These are phyloP conservation scores for Oscheius sp. DNA, from an alignment of 2,888 invertebrate species.

Conservation along the genomic window DNA sequence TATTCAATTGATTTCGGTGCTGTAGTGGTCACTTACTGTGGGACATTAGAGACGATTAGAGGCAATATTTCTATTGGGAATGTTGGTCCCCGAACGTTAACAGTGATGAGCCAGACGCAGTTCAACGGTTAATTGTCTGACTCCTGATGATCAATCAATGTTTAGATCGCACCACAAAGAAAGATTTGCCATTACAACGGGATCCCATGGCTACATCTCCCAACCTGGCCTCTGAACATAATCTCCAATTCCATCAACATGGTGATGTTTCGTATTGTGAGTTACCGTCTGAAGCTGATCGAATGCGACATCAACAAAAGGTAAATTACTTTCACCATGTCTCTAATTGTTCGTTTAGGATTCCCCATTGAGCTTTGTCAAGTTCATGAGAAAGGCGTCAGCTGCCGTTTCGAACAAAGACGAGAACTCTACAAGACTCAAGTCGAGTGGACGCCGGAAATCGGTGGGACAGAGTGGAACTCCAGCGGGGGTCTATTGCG, in stretches of 20 bases:
- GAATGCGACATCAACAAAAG: conserved; percentile 29
- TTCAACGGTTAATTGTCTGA: conserved; percentile 53
- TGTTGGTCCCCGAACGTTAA: conserved; percentile 59
- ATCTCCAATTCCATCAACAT: conserved; percentile 68
- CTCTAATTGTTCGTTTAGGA: conserved; percentile 40
- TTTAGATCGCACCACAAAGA: conserved; percentile 45
- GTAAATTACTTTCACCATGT: neutral
- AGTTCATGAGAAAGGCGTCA: conserved; percentile 57
- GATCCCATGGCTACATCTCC: conserved; percentile 44
- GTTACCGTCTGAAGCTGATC: conserved; percentile 62
- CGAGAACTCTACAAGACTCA: conserved; percentile 30
- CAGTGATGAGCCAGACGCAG: conserved; percentile 66
- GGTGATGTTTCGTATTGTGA: conserved; percentile 71
- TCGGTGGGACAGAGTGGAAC: conserved; percentile 43
- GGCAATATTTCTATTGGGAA: conserved; percentile 58
- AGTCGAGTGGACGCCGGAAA: conserved; percentile 43
- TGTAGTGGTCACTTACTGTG: conserved; percentile 45
- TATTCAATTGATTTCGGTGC: conserved; percentile 82
- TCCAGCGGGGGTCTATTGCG: conserved; percentile 44
- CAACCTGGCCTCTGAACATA: conserved; percentile 40
- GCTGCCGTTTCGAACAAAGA: conserved; percentile 52
- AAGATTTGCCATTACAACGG: conserved; percentile 39
- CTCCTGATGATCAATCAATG: neutral
- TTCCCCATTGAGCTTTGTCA: conserved; percentile 49
- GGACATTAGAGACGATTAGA: conserved; percentile 54